Evolutionary conservation across 2,113 vertebrate species (phyloP).

Genomic region (Spheniscus mendiculus): DNA sequence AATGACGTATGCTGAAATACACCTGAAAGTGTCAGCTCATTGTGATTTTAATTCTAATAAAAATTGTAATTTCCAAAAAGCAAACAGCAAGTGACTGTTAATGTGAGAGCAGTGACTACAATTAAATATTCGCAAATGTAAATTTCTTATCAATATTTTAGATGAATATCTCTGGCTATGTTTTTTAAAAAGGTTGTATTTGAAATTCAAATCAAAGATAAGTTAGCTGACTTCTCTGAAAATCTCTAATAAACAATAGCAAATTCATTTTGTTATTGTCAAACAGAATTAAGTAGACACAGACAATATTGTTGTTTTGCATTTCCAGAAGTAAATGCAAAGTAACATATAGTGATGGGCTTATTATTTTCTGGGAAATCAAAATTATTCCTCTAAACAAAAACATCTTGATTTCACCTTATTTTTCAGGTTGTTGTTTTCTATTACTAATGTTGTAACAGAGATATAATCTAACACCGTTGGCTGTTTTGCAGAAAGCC

Average conservation of each 20-base stretch:
- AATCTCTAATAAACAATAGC: slow-evolving; percentile 67
- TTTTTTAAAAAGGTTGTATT: slow-evolving; percentile 73
- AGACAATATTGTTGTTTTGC: slow-evolving; percentile 35
- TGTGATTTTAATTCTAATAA: slow-evolving; percentile 14
- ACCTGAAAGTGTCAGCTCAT: background rate
- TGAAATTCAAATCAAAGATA: slow-evolving; percentile 74
- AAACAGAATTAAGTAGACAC: slow-evolving; percentile 63
- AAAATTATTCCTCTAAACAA: slow-evolving; percentile 68
- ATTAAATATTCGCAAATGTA: slow-evolving; percentile 65
- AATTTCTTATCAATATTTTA: slow-evolving; percentile 75
- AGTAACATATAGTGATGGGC: slow-evolving; percentile 1
- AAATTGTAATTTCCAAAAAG: background rate
- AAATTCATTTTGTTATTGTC: slow-evolving; percentile 73
- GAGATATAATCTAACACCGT: slow-evolving; percentile 18
- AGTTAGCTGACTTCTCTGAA: slow-evolving; percentile 62
- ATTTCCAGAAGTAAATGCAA: slow-evolving; percentile 66
- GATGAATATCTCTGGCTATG: slow-evolving; percentile 66
- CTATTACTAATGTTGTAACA: slow-evolving; percentile 45
- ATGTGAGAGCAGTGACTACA: slow-evolving; percentile 45
- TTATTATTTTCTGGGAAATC: slow-evolving; percentile 66
- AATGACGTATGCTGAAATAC: slow-evolving; percentile 3
- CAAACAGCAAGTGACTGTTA: slow-evolving; percentile 16
- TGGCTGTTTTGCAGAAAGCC: slow-evolving; percentile 24
- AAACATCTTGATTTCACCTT: slow-evolving; percentile 43
- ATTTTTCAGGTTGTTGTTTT: slow-evolving; percentile 61